Conservation (phyloP, 2,113 vertebrate species). For the Mungos mungo region DNA sequence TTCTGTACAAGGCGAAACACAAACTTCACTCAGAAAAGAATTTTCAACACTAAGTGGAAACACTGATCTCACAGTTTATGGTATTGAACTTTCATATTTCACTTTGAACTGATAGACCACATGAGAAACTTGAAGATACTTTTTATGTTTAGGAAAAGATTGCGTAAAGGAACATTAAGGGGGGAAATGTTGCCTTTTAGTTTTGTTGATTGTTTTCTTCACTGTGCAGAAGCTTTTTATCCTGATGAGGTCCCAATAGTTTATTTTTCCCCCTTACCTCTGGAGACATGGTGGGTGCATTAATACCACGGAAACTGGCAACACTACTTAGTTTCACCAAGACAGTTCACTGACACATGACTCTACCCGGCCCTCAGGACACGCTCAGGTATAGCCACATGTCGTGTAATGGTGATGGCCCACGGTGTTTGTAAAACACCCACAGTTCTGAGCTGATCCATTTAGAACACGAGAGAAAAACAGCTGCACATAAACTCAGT, state of each 20-base stretch:
- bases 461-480: background rate
- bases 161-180: background rate
- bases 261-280: too few species aligned
- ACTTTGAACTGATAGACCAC: background rate
- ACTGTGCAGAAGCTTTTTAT: too few species aligned
- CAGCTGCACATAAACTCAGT: background rate
- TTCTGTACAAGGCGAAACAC: background rate
- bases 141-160: background rate
- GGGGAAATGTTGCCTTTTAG: background rate
- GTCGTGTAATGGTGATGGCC: too few species aligned
- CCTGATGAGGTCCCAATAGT: too few species aligned
- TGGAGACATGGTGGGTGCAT: too few species aligned
- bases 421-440: background rate
- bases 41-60: background rate
- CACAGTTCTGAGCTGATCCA: background rate
- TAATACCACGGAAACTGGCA: background rate
- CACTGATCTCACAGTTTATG: background rate
- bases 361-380: background rate
- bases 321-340: background rate
- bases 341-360: background rate
- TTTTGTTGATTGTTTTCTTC: too few species aligned
- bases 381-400: background rate
- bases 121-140: background rate
- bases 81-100: background rate
- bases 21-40: background rate